Evolutionary conservation across 2,888 invertebrate species (phyloP), one percentile per base, ranked within the genome.

Genomic region (Chrysolina haemoptera): DNA sequence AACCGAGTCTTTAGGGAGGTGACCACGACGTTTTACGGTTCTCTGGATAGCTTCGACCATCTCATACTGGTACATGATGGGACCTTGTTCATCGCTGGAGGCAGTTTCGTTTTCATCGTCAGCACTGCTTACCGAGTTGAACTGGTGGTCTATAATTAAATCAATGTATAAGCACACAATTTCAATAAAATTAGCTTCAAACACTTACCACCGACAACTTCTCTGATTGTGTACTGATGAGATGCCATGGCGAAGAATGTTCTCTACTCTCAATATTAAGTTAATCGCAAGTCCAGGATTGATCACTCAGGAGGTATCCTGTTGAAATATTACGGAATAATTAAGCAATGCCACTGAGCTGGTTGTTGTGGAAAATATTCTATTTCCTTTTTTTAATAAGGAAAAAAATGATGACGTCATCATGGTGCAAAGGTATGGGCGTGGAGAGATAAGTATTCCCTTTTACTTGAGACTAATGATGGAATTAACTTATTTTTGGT

Each of bases 1-100:
- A 1, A 88, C 88, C 0, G 87, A 85, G 70, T 87, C 87, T 78
- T 88, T 88, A 0, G 88, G 88, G 67, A 88, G 79, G 73, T 88
- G 88, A 9, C 88, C 88, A 35, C 88, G 79, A 70, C 86, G 76
- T 79, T 85, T 85, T 12, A 84, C 82, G 10, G 85, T 83, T 35
- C 83, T 75, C 71, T 81, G 79, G n/a, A 84, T 77, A 12, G 81
- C 66, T 53, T 78, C 79, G 22, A 75, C 74, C 71, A 75, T 77
- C 50, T 80, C 78, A 53, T 81, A 81, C 50, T 83, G 82, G 69
- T 84, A 84, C 77, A 84, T 81, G 62, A 85, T 79, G 43, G 80
- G 81, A 11, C 79, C 80, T 71, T 83, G 83, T 68, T 85, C 85
- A 67, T 82, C 83, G 67, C 84, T 84, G 6, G 84, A 83, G 40